Percentiles rank a stretch among this genome's conserved stretches.
Conservation (phyloP, 2,888 invertebrate genomes). For the Eristalis intricaria region DNA sequence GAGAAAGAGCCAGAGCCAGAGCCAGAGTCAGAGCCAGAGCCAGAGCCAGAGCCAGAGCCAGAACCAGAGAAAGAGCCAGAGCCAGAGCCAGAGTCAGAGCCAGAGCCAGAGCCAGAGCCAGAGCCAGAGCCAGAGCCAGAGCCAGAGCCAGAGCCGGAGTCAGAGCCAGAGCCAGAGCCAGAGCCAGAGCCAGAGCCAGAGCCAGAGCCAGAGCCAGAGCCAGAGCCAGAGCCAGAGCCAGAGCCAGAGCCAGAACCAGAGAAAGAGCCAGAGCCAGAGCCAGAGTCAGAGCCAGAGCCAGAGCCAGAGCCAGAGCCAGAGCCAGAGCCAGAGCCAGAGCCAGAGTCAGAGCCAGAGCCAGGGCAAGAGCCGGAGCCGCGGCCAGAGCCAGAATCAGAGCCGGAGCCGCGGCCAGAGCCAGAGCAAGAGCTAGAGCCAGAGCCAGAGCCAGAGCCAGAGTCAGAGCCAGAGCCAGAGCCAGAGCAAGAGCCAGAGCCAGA, state of each 20-base stretch:
- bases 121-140: neutral
- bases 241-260: neutral
- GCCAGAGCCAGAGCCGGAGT: neutral
- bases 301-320: neutral
- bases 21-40: too few species aligned
- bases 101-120: neutral
- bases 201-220: neutral
- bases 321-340: too few species aligned
- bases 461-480: neutral
- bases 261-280: neutral
- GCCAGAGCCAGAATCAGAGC: neutral
- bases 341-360: neutral
- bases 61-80: too few species aligned
- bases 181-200: neutral
- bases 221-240: neutral
- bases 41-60: too few species aligned
- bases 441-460: too few species aligned
- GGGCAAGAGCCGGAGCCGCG: neutral
- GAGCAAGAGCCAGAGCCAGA: neutral
- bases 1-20: too few species aligned
- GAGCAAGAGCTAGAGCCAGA: too few species aligned
- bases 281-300: neutral
- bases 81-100: neutral
- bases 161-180: too few species aligned
- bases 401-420: too few species aligned